A percentile compares a stretch with the other conserved stretches of the same genome.
Evolutionary conservation across 2,888 invertebrate genomes (phyloP).

Genomic region (Onchidella celtica): DNA sequence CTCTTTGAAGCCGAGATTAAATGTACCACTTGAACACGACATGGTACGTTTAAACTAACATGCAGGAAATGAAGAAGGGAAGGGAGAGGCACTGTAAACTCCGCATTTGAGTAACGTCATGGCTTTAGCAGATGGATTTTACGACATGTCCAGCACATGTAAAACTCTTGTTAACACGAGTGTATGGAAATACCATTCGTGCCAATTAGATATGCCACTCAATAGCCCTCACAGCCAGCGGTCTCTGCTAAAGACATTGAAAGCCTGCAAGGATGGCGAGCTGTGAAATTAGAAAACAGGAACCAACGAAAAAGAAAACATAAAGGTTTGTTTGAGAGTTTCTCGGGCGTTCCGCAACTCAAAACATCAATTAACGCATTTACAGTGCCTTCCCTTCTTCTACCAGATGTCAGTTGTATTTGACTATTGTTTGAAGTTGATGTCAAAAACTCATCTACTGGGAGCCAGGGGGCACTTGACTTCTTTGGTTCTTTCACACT

Average conservation of each 20-base stretch:
- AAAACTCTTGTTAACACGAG: not conserved
- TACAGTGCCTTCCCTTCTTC: not conserved
- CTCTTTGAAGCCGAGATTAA: no score
- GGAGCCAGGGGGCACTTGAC: no score
- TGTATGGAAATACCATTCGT: not conserved
- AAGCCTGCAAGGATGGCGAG: no score
- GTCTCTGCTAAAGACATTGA: not conserved
- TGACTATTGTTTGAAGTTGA: not conserved
- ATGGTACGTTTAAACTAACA: no score
- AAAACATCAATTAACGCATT: not conserved
- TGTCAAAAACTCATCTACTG: not conserved
- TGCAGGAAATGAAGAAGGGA: no score
- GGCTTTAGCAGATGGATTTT: no score
- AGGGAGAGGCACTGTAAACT: no score
- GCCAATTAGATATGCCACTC: conserved; percentile 5
- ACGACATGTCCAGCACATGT: no score
- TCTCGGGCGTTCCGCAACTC: not conserved
- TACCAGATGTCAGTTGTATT: not conserved
- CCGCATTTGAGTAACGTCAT: no score
- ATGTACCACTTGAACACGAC: no score
- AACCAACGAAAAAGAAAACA: not conserved
- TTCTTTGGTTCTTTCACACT: no score
- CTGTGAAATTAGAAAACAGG: not conserved
- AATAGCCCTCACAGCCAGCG: not conserved
- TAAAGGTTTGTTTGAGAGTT: not conserved